Percentiles rank a stretch among this genome's conserved stretches.
phyloP scores from a whole-genome alignment of 2,797 vertebrate genomes.

The Scyliorhinus canicula region DNA sequence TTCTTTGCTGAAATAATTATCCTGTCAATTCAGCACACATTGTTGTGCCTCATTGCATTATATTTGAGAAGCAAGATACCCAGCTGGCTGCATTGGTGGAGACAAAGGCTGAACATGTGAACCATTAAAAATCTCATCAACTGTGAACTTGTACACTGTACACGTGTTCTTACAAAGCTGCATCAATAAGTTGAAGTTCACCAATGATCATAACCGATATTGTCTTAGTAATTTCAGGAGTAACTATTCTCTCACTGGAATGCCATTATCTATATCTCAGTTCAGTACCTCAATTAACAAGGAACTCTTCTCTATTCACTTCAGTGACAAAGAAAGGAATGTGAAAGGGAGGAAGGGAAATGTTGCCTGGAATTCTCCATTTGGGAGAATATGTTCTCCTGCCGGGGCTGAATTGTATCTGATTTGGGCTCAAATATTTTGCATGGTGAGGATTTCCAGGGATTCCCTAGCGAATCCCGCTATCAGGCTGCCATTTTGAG shows the following conservation, averaged over 20 bases:
- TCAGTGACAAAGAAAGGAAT: not conserved
- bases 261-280: not conserved
- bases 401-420: no score
- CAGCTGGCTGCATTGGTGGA: not conserved
- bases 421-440: no score
- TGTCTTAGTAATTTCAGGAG: not conserved
- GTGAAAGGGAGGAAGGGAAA: not conserved
- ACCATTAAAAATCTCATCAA: not conserved
- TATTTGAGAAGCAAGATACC: not conserved
- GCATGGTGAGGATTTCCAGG: no score
- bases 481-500: no score
- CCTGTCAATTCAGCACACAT: not conserved
- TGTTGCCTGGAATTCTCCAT: no score
- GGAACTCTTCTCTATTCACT: not conserved
- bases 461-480: no score
- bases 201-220: not conserved
- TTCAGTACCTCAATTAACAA: not conserved
- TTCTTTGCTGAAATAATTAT: not conserved
- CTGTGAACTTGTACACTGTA: not conserved
- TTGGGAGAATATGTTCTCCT: no score
- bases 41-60: not conserved
- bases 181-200: slow-evolving; percentile 11
- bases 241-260: not conserved
- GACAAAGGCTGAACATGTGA: not conserved
- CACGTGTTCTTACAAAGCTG: not conserved